Evolutionary conservation across 35 echinoderm and acorn worm species (phyloP).

Genomic region (Heliocidaris tuberculata): DNA sequence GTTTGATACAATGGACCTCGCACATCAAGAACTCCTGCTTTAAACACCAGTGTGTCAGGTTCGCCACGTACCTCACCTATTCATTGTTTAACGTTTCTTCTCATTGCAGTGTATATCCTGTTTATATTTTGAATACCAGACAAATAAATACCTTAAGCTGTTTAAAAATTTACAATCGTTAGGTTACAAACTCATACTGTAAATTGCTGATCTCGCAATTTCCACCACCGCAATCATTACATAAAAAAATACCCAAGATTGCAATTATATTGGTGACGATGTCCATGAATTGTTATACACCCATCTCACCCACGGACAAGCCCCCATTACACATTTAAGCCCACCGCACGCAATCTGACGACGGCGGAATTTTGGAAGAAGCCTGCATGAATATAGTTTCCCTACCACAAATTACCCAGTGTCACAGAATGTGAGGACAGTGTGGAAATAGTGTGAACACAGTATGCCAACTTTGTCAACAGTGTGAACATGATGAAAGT

Average conservation of each 20-base stretch:
- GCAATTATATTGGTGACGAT: background rate
- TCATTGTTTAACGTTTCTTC: no score
- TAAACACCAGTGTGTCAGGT: no score
- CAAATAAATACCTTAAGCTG: background rate
- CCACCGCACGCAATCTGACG: background rate
- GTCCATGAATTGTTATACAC: background rate
- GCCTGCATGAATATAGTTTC: no score
- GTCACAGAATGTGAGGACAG: no score
- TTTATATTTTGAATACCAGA: background rate
- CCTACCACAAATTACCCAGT: no score
- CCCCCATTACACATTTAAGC: background rate
- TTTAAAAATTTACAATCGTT: background rate
- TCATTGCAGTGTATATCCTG: no score
- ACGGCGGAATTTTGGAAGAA: background rate
- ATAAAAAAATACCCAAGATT: background rate
- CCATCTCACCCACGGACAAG: background rate
- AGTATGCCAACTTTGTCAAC: no score
- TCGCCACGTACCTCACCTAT: no score
- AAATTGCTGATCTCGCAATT: background rate
- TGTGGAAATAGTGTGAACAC: no score
- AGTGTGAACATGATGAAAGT: no score
- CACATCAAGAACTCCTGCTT: no score
- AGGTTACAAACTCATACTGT: background rate
- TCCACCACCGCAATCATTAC: background rate
- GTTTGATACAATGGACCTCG: no score